Evolutionary conservation across 2,797 vertebrate species (phyloP).

Genomic region (Squalus acanthias): DNA sequence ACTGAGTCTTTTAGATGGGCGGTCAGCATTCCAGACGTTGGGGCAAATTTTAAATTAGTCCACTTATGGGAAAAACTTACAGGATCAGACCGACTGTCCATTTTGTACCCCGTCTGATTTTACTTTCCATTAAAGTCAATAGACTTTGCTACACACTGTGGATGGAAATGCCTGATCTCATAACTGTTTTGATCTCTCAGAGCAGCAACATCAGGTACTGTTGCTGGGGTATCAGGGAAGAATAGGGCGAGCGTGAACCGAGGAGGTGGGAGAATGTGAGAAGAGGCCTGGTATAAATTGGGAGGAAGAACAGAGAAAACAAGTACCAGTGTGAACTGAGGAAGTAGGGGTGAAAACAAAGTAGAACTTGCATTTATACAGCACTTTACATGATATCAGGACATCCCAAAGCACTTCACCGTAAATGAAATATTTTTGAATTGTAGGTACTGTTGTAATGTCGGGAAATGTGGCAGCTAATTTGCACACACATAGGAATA

Average conservation of each 20-base stretch:
- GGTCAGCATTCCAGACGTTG: not conserved
- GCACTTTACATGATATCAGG: not conserved
- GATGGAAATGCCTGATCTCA: not conserved
- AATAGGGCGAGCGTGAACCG: not conserved
- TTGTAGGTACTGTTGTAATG: not conserved
- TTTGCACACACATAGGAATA: not conserved
- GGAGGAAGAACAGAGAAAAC: not conserved
- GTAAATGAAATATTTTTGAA: not conserved
- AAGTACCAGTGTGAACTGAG: not conserved
- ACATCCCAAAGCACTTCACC: not conserved
- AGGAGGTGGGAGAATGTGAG: not conserved
- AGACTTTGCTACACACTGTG: not conserved
- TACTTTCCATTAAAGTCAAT: not conserved
- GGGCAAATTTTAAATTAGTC: not conserved
- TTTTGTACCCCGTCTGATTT: not conserved
- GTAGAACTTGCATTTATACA: not conserved
- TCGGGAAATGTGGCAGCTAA: not conserved
- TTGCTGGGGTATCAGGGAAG: not conserved
- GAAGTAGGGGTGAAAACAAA: not conserved
- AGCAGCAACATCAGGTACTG: not conserved
- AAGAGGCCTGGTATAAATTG: not conserved
- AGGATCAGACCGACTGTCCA: not conserved
- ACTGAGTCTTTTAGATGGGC: not conserved
- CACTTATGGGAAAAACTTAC: not conserved
- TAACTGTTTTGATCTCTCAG: not conserved